phyloP scores from a whole-genome alignment of 2,113 vertebrate species.

The Opisthocomus hoazin region DNA sequence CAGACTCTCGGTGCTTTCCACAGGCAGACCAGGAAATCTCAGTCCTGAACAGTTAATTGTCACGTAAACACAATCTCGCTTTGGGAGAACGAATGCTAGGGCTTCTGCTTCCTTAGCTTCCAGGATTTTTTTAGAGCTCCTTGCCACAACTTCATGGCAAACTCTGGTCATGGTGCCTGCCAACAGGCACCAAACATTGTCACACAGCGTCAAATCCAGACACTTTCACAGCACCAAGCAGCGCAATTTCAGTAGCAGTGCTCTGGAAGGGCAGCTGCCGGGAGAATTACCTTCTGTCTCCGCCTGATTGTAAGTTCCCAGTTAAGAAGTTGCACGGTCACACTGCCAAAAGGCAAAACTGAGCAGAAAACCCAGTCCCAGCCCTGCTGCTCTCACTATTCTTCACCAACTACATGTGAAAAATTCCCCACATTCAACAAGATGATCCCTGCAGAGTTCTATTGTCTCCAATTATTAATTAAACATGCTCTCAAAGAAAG shows the following conservation, averaged over 20 bases:
- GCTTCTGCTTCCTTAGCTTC: background rate
- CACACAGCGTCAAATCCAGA: background rate
- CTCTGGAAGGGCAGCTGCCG: background rate
- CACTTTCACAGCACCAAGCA: background rate
- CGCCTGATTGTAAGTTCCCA: background rate
- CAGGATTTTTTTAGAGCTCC: background rate
- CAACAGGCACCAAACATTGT: background rate
- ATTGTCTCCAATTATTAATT: constrained; percentile 58
- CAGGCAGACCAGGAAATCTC: background rate
- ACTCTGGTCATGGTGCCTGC: background rate
- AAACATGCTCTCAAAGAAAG: constrained; percentile 51
- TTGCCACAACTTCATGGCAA: background rate
- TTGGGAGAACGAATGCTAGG: accelerated
- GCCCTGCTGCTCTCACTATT: constrained; percentile 1
- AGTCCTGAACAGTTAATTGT: background rate
- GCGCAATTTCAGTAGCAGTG: background rate
- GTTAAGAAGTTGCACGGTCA: background rate
- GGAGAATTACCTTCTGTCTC: background rate
- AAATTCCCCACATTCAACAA: constrained; percentile 24
- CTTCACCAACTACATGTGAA: background rate
- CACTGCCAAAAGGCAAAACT: background rate
- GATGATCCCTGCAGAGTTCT: constrained; percentile 14
- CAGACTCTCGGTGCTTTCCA: background rate
- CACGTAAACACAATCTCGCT: background rate
- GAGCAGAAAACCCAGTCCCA: background rate